Conservation (phyloP, 2,113 vertebrate species). For the Clarias macrocephalus region DNA sequence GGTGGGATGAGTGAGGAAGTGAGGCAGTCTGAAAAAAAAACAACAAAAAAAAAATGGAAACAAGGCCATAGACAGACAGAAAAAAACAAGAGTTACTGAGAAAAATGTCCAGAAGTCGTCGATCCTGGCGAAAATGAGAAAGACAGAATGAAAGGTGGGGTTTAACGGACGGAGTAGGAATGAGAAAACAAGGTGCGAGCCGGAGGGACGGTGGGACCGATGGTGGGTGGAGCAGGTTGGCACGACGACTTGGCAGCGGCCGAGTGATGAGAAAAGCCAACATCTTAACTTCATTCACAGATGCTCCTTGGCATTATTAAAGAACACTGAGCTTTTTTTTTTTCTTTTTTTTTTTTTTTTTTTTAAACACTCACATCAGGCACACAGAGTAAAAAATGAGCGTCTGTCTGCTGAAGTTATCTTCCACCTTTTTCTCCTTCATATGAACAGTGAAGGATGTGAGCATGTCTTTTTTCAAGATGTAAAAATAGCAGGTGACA, state of each 20-base stretch:
- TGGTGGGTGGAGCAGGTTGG: slow-evolving; percentile 31
- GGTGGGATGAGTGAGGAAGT: background rate
- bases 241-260: slow-evolving; percentile 32
- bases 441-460: slow-evolving; percentile 36
- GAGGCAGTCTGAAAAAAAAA: slow-evolving; percentile 15
- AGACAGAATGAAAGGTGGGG: slow-evolving; percentile 12
- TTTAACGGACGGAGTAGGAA: background rate
- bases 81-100: background rate
- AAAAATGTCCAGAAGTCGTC: background rate
- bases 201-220: slow-evolving; percentile 5
- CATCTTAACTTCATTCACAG: slow-evolving; percentile 57
- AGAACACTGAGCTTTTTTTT: slow-evolving; percentile 34
- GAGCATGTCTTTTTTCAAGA: slow-evolving; percentile 25
- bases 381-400: background rate
- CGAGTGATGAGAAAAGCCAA: slow-evolving; percentile 34
- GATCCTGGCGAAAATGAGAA: slow-evolving; percentile 16
- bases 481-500: slow-evolving; percentile 26
- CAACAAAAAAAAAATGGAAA: slow-evolving; percentile 20
- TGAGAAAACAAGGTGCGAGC: slow-evolving; percentile 9
- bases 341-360: slow-evolving; percentile 21
- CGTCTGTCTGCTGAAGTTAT: slow-evolving; percentile 30
- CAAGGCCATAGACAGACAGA: background rate
- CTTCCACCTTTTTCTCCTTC: slow-evolving; percentile 8
- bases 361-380: background rate
- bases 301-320: slow-evolving; percentile 53